Evolutionary conservation across 2,113 vertebrate genomes (phyloP).

Genomic region (Trematocara stigmaticum): DNA sequence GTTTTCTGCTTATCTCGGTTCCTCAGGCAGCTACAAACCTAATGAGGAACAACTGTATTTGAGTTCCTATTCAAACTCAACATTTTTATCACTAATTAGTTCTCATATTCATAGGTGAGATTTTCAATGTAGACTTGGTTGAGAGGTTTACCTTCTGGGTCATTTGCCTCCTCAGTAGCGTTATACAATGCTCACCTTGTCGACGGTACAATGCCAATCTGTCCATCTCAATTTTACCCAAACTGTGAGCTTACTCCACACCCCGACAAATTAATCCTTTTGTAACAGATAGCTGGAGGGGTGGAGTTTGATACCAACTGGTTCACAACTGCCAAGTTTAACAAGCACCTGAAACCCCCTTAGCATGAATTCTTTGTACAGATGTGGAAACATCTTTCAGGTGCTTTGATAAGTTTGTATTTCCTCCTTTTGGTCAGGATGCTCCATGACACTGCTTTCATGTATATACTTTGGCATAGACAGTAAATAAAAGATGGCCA

Average conservation of each 20-base stretch:
- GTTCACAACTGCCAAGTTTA: neutral
- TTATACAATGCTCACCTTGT: neutral
- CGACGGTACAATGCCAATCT: neutral
- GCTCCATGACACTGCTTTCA: neutral
- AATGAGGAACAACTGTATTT: neutral
- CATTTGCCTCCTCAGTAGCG: neutral
- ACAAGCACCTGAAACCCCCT: neutral
- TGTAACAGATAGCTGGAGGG: neutral
- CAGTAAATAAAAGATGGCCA: neutral
- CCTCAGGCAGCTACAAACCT: neutral
- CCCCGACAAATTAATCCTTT: neutral
- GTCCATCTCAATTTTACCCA: neutral
- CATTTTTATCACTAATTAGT: neutral
- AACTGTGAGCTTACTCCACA: neutral
- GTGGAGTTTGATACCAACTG: neutral
- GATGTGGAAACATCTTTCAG: neutral
- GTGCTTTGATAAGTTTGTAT: neutral
- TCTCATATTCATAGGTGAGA: neutral
- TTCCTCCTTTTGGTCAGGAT: neutral
- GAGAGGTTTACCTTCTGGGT: neutral
- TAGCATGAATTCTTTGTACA: neutral
- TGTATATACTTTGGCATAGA: neutral
- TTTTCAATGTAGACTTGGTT: neutral
- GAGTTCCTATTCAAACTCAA: neutral
- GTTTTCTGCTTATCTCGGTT: neutral